Base-by-base conservation (phyloP, 2,113 vertebrate species). In the Xenopus borealis region DNA sequence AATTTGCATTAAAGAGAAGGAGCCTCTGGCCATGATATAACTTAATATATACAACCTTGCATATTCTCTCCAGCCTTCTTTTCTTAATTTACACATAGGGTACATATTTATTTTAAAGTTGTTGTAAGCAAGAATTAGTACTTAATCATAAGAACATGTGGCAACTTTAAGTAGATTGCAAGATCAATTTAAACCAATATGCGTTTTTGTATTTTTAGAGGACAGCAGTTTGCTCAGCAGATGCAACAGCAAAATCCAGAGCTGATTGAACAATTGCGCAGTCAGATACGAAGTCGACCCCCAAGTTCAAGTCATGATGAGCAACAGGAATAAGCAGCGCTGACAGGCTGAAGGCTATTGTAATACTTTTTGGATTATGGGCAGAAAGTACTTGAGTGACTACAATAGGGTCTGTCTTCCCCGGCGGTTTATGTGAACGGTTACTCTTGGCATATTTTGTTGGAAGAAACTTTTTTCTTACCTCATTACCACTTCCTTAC, bases 231-330 rank as follows among this genome's bases (percentile, higher is more conserved):
- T 0, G 96, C 96, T 0, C 95, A 98, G 85, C 95, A 97, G 88
- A 97, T 98, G 95, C 96, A 98, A 83, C 94, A 96, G 86, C 94
- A 98, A 85, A 98, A 98, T 45, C 96, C 96, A 0, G 97, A 98
- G 80, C 86, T 98, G 10, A 97, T 98, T 30, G 96, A 98, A 78
- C 94, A 97, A 86, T 87, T 98, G 59, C 88, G 97, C 18, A 98
- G 91, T 84, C 95, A 97, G 79, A 94, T 97, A 12, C 89, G 95
- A 52, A 98, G 95, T 84, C 91, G 95, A 71, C 89, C 93, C 30
- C 95, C 96, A 19, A 98, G 96, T 19, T 87, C 95, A 74, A 93
- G 95, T 78, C 94, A 93, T 0, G 97, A 98, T 0, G 96, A 97
- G 17, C 94, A 95, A 85, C 95, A 91, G 71, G 87, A 91, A 68